A percentile compares a stretch with the other conserved stretches of the same genome.
These are phyloP conservation scores for Andrena flavipes DNA, from an alignment of 2,888 invertebrate species.

Conservation along the genomic window DNA sequence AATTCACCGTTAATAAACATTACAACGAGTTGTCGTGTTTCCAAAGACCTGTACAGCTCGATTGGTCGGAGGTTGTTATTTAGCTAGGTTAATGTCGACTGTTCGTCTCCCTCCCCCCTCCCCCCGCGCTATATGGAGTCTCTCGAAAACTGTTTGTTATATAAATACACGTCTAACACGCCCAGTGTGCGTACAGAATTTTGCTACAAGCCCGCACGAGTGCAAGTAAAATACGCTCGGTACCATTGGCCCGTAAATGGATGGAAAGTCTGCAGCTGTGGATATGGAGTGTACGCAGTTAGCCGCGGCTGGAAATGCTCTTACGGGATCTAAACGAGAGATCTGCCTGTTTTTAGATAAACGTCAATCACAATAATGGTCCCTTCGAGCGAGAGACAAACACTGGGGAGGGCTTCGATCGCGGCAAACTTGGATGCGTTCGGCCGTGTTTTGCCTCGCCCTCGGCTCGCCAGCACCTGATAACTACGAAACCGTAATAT, in stretches of 20 bases:
- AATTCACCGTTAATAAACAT: too few species aligned
- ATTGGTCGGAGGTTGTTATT: too few species aligned
- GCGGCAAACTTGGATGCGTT: neutral
- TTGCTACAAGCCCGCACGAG: neutral
- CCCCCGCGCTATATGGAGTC: too few species aligned
- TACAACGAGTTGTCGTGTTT: too few species aligned
- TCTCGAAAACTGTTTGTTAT: too few species aligned
- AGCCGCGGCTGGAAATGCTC: neutral
- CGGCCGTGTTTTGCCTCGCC: conserved; percentile 20
- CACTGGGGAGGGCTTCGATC: neutral
- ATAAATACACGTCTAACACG: neutral
- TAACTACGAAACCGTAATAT: conserved; percentile 57
- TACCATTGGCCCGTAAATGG: neutral
- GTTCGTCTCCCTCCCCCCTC: too few species aligned
- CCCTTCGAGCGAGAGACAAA: conserved; percentile 16
- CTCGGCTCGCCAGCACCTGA: conserved; percentile 20
- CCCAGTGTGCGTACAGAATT: neutral
- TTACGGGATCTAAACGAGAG: conserved; percentile 12
- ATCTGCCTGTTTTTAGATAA: conserved; percentile 19
- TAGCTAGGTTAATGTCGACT: too few species aligned
- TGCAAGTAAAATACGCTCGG: conserved; percentile 2
- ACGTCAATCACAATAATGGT: conserved; percentile 17
- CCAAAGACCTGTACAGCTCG: too few species aligned
- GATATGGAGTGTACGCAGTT: neutral
- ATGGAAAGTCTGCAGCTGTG: neutral